phyloP scores from a whole-genome alignment of 2,113 vertebrate genomes.

The Lonchura striata region DNA sequence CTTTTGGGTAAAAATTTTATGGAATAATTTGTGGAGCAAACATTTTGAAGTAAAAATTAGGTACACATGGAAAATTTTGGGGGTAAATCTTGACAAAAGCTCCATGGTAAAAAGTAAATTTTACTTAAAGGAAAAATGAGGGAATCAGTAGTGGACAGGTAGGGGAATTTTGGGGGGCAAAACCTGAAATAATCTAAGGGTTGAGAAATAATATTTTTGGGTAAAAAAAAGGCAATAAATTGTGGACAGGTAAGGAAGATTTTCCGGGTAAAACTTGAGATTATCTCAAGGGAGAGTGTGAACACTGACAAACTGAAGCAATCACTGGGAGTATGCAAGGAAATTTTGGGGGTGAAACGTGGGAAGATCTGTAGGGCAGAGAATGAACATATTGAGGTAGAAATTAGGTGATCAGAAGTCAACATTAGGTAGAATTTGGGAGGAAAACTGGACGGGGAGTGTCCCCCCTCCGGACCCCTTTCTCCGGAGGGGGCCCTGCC shows the following conservation, averaged over 20 bases:
- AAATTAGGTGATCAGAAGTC: not conserved
- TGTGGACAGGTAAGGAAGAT: not conserved
- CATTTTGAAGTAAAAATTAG: not conserved
- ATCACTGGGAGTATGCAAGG: not conserved
- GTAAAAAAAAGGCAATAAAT: not conserved
- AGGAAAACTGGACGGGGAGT: no score
- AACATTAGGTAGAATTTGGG: not conserved
- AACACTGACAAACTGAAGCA: not conserved
- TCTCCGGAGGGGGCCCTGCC: no score
- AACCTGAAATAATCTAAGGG: not conserved
- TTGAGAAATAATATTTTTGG: not conserved
- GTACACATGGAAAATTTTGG: not conserved
- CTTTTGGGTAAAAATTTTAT: not conserved
- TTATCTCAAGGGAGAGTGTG: not conserved
- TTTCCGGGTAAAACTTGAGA: not conserved
- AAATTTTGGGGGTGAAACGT: not conserved
- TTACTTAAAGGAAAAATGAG: not conserved
- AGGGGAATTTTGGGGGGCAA: not conserved
- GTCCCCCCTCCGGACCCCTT: no score
- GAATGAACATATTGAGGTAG: not conserved
- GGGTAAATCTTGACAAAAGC: slow-evolving; percentile 45
- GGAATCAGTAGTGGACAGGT: not conserved
- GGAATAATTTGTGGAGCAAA: not conserved
- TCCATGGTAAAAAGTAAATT: not conserved
- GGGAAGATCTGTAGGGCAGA: not conserved